These are phyloP conservation scores for Lophotis ruficrista DNA, from an alignment of 2,113 vertebrate species.

Conservation along the genomic window DNA sequence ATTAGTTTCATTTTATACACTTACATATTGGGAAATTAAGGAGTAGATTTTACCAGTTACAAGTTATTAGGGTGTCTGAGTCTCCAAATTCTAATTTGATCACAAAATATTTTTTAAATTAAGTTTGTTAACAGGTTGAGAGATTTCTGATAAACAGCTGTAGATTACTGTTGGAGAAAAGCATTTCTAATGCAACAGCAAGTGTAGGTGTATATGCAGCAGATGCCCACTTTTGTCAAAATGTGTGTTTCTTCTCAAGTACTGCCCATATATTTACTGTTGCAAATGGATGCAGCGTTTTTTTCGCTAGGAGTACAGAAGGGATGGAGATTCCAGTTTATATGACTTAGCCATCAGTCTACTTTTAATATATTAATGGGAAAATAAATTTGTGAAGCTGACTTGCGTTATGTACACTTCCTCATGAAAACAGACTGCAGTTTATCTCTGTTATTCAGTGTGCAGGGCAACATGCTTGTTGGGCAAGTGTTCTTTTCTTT, in stretches of 20 bases:
- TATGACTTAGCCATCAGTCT: neutral
- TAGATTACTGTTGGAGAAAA: neutral
- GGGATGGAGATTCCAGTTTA: neutral
- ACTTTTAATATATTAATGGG: neutral
- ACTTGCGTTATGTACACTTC: neutral
- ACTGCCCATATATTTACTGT: neutral
- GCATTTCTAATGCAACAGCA: neutral
- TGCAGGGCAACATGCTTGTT: neutral
- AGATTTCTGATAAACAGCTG: neutral
- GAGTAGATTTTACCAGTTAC: neutral
- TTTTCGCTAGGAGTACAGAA: neutral
- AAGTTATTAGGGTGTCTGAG: neutral
- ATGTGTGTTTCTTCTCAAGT: neutral
- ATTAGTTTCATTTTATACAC: neutral
- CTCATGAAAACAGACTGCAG: neutral
- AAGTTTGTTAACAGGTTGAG: neutral
- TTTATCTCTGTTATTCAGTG: neutral
- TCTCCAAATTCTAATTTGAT: neutral
- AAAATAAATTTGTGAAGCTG: neutral
- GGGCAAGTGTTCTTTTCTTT: conserved; percentile 19
- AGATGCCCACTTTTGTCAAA: neutral
- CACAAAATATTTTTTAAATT: neutral
- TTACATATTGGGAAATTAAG: neutral
- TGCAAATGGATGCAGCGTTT: neutral
- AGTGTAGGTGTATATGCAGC: neutral